These are phyloP conservation scores for Crocidura indochinensis DNA, from an alignment of 2,797 vertebrate species.

Conservation along the genomic window DNA sequence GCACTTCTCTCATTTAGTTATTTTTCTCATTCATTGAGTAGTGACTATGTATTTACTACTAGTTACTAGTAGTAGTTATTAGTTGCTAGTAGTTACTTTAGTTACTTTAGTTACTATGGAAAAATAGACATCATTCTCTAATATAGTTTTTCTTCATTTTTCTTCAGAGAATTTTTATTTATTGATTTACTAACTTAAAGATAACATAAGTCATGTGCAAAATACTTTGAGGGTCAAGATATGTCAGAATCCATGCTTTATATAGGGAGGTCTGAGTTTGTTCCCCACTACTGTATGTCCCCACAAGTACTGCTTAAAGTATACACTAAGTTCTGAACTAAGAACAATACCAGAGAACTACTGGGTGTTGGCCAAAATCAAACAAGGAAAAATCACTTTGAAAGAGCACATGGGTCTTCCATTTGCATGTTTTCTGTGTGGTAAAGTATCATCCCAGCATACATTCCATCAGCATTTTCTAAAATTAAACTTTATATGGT, in stretches of 20 bases:
- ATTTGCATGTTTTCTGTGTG: background rate
- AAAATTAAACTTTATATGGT: conserved; percentile 6
- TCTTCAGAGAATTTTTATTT: background rate
- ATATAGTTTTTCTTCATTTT: background rate
- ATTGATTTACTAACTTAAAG: no score
- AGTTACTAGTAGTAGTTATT: background rate
- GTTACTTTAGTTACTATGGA: background rate
- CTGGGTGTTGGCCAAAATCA: no score
- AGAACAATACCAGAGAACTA: no score
- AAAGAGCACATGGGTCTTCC: no score
- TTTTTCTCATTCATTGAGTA: background rate
- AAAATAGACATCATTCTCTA: background rate
- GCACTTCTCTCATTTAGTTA: background rate
- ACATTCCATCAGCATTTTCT: background rate
- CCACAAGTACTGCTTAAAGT: no score
- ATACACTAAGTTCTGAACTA: no score
- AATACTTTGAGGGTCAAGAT: no score
- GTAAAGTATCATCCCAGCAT: background rate
- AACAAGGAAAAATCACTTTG: no score
- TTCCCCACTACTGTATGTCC: no score
- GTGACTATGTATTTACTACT: background rate
- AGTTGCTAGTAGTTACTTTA: background rate
- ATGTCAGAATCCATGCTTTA: no score
- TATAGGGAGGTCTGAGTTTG: no score
- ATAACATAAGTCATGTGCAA: no score